Evolutionary conservation across 2,888 invertebrate species (phyloP).

Genomic region (Drosophila mulleri): DNA sequence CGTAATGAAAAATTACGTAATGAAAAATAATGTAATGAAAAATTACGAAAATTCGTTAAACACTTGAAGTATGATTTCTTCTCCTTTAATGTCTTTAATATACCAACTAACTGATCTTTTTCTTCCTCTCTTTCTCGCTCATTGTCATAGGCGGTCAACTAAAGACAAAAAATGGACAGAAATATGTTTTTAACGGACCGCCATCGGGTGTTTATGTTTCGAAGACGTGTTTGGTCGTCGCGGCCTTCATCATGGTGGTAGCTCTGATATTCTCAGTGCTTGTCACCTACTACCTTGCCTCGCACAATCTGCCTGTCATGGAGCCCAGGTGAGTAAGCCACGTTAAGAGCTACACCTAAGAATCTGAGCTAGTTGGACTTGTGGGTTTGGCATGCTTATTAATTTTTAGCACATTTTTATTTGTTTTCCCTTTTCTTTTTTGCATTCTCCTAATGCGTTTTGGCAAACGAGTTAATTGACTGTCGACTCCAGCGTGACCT

Average conservation of each 20-base stretch:
- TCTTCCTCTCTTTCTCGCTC: not conserved
- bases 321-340: constrained; percentile 75
- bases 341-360: constrained; percentile 22
- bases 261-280: constrained; percentile 81
- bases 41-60: no score
- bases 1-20: no score
- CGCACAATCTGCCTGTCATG: constrained; percentile 48
- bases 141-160: constrained; percentile 84
- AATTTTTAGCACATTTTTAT: constrained; percentile 10
- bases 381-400: constrained; percentile 53
- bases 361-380: constrained; percentile 32
- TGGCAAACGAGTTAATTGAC: constrained; percentile 60
- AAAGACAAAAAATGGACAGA: constrained; percentile 85
- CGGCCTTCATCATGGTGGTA: constrained; percentile 75
- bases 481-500: constrained; percentile 63
- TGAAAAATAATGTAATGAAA: no score
- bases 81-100: constrained; percentile 2
- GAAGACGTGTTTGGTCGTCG: constrained; percentile 79
- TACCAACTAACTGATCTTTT: constrained; percentile 14
- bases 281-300: constrained; percentile 83
- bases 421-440: constrained; percentile 12
- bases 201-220: constrained; percentile 84
- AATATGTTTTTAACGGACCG: constrained; percentile 85
- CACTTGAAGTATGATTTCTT: constrained; percentile 7
- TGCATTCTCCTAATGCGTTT: constrained; percentile 59